These are phyloP conservation scores for Caprella mutica DNA, from an alignment of 2,888 invertebrate genomes.

Conservation along the genomic window DNA sequence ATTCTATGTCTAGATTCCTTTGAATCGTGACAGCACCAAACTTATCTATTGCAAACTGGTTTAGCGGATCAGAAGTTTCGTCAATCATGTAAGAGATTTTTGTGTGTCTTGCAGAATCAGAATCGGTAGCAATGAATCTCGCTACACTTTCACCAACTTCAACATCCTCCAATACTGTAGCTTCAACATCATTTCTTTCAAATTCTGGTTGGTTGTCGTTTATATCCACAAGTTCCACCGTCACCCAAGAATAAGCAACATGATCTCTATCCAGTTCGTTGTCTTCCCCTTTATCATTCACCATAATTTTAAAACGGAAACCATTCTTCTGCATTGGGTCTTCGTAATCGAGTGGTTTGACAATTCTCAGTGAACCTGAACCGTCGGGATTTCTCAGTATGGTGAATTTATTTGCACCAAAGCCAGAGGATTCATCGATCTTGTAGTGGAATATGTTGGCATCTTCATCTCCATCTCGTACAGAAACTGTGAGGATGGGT, in stretches of 20 bases:
- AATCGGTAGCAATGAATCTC: conserved; percentile 88
- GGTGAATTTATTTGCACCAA: conserved; percentile 90
- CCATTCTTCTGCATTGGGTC: conserved; percentile 89
- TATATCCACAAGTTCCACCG: conserved; percentile 73
- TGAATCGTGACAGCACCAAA: conserved; percentile 85
- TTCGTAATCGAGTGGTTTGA: conserved; percentile 89
- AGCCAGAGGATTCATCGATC: conserved; percentile 79
- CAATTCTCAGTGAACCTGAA: conserved; percentile 86
- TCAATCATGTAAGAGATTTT: conserved; percentile 70
- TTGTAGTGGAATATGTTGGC: conserved; percentile 94
- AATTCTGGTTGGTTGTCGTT: conserved; percentile 96
- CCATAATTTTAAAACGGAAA: conserved; percentile 72
- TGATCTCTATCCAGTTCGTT: conserved; percentile 95
- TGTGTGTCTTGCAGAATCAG: conserved; percentile 55
- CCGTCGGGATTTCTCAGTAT: conserved; percentile 94
- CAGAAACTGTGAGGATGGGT: conserved; percentile 85
- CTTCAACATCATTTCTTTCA: conserved; percentile 84
- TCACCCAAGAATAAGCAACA: conserved; percentile 90
- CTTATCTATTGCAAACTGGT: conserved; percentile 87
- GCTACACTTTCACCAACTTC: conserved; percentile 80
- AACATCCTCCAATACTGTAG: conserved; percentile 75
- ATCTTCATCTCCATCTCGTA: conserved; percentile 92
- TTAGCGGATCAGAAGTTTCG: conserved; percentile 76
- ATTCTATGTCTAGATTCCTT: conserved; percentile 80
- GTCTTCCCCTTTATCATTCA: conserved; percentile 58